A percentile compares a stretch with the other conserved stretches of the same genome.
phyloP scores from a whole-genome alignment of 2,888 invertebrate genomes.

The Unio delphinus region DNA sequence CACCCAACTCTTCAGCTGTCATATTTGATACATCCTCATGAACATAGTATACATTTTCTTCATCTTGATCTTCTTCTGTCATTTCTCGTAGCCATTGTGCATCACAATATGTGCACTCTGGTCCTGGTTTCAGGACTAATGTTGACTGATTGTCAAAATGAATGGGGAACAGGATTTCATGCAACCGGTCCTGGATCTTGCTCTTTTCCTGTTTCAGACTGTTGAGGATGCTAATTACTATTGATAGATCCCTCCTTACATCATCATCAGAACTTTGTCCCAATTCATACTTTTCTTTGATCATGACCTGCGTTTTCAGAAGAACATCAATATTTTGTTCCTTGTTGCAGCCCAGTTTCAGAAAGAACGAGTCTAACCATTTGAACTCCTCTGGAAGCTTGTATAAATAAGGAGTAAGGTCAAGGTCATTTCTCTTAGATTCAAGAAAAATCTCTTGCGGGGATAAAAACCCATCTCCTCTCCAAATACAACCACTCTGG shows the following conservation, averaged over 20 bases:
- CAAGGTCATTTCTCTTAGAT: conserved; percentile 6
- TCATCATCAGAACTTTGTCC: not conserved
- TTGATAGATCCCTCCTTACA: conserved; percentile 6
- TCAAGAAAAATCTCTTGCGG: conserved; percentile 7
- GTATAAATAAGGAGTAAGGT: conserved; percentile 13
- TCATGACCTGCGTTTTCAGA: conserved; percentile 4
- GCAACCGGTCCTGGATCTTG: not conserved
- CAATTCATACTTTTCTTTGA: conserved; percentile 9
- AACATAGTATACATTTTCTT: conserved; percentile 40
- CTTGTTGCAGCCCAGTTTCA: conserved; percentile 4
- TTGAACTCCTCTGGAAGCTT: conserved; percentile 15
- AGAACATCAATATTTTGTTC: conserved; percentile 7
- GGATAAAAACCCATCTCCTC: conserved; percentile 12
- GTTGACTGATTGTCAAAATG: conserved; percentile 4
- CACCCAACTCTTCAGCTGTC: conserved; percentile 49
- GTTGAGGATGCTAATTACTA: conserved; percentile 13
- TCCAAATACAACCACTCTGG: conserved; percentile 7
- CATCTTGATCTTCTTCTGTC: conserved; percentile 13
- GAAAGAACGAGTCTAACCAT: conserved; percentile 4
- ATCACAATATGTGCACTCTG: conserved; percentile 20
- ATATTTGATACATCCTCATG: conserved; percentile 43
- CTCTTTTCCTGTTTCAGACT: conserved; percentile 3
- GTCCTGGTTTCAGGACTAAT: conserved; percentile 6
- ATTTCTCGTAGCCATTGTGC: conserved; percentile 20
- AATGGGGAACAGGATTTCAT: conserved; percentile 8